phyloP scores from a whole-genome alignment of 2,113 vertebrate genomes.

The Riparia riparia region DNA sequence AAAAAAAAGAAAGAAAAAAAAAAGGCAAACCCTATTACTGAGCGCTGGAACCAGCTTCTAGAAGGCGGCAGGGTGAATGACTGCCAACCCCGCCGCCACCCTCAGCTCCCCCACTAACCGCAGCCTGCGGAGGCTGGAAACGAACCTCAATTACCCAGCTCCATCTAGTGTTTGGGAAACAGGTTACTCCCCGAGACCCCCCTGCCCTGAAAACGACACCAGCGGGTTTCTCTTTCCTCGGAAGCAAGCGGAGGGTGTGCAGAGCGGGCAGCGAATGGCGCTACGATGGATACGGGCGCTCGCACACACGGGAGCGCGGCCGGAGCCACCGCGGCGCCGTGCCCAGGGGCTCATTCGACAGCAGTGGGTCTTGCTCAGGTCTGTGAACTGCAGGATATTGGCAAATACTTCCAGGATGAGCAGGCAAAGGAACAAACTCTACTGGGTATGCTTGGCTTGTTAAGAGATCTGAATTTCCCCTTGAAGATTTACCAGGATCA shows the following conservation, averaged over 20 bases:
- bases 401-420: neutral
- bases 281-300: accelerated
- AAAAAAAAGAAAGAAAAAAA: neutral
- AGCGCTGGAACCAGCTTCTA: constrained; percentile 46
- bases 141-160: constrained; percentile 67
- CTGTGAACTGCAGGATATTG: neutral
- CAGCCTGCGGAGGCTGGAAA: neutral
- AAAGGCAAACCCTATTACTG: constrained; percentile 56
- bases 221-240: accelerated
- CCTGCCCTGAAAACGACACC: neutral
- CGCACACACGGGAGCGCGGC: accelerated
- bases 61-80: constrained; percentile 28
- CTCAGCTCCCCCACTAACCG: neutral
- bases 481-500: neutral
- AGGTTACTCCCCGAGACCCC: neutral
- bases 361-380: accelerated
- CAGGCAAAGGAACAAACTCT: neutral
- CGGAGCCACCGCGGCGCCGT: neutral
- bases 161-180: constrained; percentile 79
- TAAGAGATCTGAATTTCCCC: neutral
- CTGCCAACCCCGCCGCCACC: neutral
- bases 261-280: accelerated
- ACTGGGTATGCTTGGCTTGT: neutral
- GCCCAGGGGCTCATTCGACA: neutral
- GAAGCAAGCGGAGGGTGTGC: neutral